phyloP scores from a whole-genome alignment of 2,797 vertebrate genomes.

The Poeciliopsis infans region DNA sequence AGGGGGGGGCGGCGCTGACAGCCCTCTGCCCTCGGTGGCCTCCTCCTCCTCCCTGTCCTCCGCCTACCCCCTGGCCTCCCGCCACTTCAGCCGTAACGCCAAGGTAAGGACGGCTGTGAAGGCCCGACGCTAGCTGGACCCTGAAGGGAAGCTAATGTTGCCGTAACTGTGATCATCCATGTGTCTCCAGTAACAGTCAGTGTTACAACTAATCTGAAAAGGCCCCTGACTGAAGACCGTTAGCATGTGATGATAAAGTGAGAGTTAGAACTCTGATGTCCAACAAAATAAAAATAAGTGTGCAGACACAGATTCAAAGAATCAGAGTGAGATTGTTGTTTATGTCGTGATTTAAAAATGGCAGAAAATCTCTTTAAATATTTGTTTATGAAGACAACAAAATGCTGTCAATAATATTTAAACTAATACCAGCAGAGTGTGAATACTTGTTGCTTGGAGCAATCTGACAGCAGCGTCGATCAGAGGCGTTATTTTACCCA shows the following conservation, averaged over 20 bases:
- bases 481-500: not conserved
- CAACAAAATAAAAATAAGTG: not conserved
- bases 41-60: slow-evolving; percentile 80
- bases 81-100: slow-evolving; percentile 89
- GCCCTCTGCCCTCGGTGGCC: slow-evolving; percentile 73
- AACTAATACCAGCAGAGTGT: too few relatives aligned
- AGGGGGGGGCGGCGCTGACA: slow-evolving; percentile 69
- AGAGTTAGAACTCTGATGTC: not conserved
- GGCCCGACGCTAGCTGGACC: not conserved
- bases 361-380: too few relatives aligned
- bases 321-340: not conserved
- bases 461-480: not conserved
- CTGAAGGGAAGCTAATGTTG: too few relatives aligned
- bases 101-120: slow-evolving; percentile 79
- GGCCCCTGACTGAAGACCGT: not conserved
- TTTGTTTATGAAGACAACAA: too few relatives aligned
- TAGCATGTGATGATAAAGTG: not conserved
- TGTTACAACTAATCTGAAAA: not conserved
- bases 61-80: slow-evolving; percentile 84
- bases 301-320: not conserved
- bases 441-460: not conserved
- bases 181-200: not conserved
- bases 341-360: not conserved
- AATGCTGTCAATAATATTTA: too few relatives aligned
- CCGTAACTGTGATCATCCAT: too few relatives aligned